Evolutionary conservation across 2,888 invertebrate species (phyloP).

Genomic region (Petrophora chlorosata): DNA sequence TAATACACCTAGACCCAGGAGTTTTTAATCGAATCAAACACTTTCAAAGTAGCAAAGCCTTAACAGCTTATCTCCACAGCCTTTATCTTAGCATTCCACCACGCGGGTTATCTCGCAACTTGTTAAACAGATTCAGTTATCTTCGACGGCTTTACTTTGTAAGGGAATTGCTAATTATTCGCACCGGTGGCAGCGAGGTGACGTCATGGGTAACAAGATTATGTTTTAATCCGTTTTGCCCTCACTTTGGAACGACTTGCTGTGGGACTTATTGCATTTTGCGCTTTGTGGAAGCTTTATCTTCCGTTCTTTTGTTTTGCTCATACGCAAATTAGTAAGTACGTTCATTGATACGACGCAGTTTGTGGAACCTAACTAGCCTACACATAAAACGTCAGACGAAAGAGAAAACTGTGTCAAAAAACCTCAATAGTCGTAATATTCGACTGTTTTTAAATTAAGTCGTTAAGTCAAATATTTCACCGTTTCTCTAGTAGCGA

Average conservation of each 20-base stretch:
- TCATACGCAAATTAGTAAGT: no score
- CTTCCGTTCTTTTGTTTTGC: no score
- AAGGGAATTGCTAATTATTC: constrained; percentile 70
- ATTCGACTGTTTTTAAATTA: constrained; percentile 36
- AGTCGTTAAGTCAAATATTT: constrained; percentile 33
- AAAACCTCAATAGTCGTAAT: constrained; percentile 11
- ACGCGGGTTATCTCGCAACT: constrained; percentile 47
- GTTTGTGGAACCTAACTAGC: no score
- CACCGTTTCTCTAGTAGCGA: constrained; percentile 29
- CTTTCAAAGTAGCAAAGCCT: constrained; percentile 3
- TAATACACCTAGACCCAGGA: neutral
- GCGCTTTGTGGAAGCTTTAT: constrained; percentile 2
- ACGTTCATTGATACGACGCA: no score
- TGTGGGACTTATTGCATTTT: constrained; percentile 16
- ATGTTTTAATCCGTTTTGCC: constrained; percentile 31
- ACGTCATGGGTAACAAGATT: constrained; percentile 44
- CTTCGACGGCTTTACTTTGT: constrained; percentile 47
- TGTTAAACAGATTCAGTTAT: constrained; percentile 69
- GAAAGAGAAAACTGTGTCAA: constrained; percentile 15
- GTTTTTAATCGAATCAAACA: neutral
- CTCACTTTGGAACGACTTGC: constrained; percentile 12
- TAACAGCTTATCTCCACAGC: constrained; percentile 14
- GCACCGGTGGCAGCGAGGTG: constrained; percentile 55
- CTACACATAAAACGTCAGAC: constrained; percentile 10
- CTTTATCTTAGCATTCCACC: constrained; percentile 20